Base-by-base conservation (phyloP, 2,797 vertebrate species). In the Semotilus atromaculatus region DNA sequence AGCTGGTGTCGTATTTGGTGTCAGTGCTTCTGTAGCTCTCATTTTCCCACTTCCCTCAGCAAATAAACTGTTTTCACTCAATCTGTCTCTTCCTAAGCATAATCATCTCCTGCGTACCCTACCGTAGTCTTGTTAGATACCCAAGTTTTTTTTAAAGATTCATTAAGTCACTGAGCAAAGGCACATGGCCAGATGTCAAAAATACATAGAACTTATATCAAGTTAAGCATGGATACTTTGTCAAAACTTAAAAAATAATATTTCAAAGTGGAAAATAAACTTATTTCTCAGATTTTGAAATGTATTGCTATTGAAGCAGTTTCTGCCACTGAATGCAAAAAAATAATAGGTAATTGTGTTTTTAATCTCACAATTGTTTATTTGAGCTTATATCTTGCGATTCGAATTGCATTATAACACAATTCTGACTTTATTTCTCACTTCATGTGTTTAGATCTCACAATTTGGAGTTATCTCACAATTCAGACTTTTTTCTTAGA, bases 1-100 rank as follows among this genome's bases (percentile, higher is more conserved):
- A 96, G 94, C 93, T 96, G 93, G 91, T 94, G 91, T 94, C 94
- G 88, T 91, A 89, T 91, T 92, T 89, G 13, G 89, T 95, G 93
- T 96, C 92, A 96, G 92, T 95, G 88, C 90, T 90, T 80, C 85
- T 94, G 88, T 86, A 85, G 89, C 86, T 85, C 84, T 71, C 81
- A 80, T 84, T 84, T 85, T 80, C 70, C 60, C 55, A 51, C 58
- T 85, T 88, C 77, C 80, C 75, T 87, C 74, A 71, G 75, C 85
- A 84, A 82, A 77, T 31, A 36, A 75, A 78, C 38, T 58, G 55
- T 55, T 78, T 73, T 75, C 64, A 86, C 45, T 84, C 55, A 89
- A 70, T 72, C 88, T 86, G 80, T 89, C 80, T 78, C 74, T 10
- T 68, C 83, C 84, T 72, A 36, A 72, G 51, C 71, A 58, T 82